Conservation (phyloP, 1,140 invertebrate species). For the Meloidogyne exigua region DNA sequence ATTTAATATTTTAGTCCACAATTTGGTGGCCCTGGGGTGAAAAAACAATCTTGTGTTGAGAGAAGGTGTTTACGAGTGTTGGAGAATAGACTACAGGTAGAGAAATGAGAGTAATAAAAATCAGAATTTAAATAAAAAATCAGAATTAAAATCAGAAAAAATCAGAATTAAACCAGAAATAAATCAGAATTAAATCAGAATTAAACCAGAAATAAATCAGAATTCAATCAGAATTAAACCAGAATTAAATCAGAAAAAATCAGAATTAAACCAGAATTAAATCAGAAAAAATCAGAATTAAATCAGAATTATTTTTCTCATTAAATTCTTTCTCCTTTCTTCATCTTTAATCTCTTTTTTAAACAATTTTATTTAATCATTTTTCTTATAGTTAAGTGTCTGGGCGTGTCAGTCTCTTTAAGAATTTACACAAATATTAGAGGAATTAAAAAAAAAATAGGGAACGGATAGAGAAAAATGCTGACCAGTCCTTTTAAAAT, state of each 20-base stretch:
- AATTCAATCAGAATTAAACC: too few relatives aligned
- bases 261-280: too few relatives aligned
- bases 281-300: conserved; percentile 4
- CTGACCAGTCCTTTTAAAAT: not conserved
- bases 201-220: too few relatives aligned
- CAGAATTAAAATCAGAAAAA: conserved; percentile 4
- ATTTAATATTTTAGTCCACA: conserved; percentile 39
- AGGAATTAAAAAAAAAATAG: not conserved
- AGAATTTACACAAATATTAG: not conserved
- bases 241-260: too few relatives aligned
- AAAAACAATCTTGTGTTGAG: conserved; percentile 63
- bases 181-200: too few relatives aligned
- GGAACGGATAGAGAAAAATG: not conserved
- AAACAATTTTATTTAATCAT: conserved; percentile 18
- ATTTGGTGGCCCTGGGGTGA: conserved; percentile 62
- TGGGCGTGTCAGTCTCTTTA: conserved; percentile 17
- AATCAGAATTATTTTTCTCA: not conserved
- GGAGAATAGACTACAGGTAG: conserved; percentile 61
- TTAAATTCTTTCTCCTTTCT: not conserved
- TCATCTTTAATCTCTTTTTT: conserved; percentile 12
- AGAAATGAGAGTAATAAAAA: not conserved
- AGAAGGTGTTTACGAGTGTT: conserved; percentile 58
- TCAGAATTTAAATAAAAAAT: not conserved
- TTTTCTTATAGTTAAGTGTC: conserved; percentile 4
- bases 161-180: not conserved